These are phyloP conservation scores for Lysiphlebus fabarum DNA, from an alignment of 1,140 invertebrate genomes.

Conservation along the genomic window DNA sequence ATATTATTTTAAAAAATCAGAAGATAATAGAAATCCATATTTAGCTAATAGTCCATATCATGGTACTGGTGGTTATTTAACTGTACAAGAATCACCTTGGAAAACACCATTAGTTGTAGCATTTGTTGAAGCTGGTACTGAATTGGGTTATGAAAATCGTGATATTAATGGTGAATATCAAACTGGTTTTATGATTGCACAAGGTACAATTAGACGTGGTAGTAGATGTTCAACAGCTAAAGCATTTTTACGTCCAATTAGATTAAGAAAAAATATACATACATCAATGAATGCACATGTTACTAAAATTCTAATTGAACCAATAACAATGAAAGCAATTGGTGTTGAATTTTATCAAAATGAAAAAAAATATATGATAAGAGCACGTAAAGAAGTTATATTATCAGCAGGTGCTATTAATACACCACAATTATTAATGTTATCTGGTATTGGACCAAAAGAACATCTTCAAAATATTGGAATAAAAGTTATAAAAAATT, in stretches of 20 bases:
- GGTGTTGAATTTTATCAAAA: slow-evolving; percentile 74
- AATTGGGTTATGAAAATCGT: slow-evolving; percentile 82
- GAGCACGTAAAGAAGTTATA: slow-evolving; percentile 74
- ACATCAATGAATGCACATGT: slow-evolving; percentile 74
- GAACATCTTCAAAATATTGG: slow-evolving; percentile 69
- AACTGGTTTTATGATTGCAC: slow-evolving; percentile 83
- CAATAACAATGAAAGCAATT: slow-evolving; percentile 66
- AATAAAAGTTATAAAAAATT: slow-evolving; percentile 69
- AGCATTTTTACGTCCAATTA: slow-evolving; percentile 78
- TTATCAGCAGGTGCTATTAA: slow-evolving; percentile 78
- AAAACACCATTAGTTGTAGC: slow-evolving; percentile 74
- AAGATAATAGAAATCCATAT: slow-evolving; percentile 84
- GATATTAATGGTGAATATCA: slow-evolving; percentile 83
- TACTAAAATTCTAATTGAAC: slow-evolving; percentile 69
- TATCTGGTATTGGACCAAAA: slow-evolving; percentile 81
- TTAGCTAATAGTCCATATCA: slow-evolving; percentile 70
- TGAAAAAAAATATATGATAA: slow-evolving; percentile 63
- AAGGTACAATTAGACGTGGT: slow-evolving; percentile 83
- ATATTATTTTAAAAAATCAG: slow-evolving; percentile 87
- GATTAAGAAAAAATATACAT: slow-evolving; percentile 75
- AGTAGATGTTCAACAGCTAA: slow-evolving; percentile 86
- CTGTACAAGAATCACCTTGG: slow-evolving; percentile 82
- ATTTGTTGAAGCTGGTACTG: slow-evolving; percentile 81
- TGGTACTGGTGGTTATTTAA: slow-evolving; percentile 70
- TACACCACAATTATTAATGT: slow-evolving; percentile 78